Conservation (phyloP, 2,888 invertebrate genomes). For the Lasioglossum morio region DNA sequence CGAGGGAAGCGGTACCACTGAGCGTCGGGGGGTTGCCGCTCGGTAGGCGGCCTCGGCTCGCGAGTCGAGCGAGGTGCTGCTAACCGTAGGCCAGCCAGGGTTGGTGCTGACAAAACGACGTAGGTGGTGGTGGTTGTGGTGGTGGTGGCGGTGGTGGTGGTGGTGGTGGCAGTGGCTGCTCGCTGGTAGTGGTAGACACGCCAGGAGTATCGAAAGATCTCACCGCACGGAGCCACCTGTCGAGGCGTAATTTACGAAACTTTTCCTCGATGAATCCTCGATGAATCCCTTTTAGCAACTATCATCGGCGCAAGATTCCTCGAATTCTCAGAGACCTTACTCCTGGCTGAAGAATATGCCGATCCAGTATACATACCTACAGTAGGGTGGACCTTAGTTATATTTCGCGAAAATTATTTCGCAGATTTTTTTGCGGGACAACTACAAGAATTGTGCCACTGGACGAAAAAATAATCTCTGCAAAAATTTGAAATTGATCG, state of each 20-base stretch:
- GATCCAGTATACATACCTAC: no score
- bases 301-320: no score
- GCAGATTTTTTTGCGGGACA: no score
- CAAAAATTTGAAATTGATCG: no score
- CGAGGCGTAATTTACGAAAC: slow-evolving; percentile 42
- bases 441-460: no score
- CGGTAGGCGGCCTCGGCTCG: slow-evolving; percentile 65
- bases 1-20: slow-evolving; percentile 82
- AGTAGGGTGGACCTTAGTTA: no score
- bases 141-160: slow-evolving; percentile 40
- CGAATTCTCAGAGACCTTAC: no score
- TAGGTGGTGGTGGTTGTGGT: slow-evolving; percentile 44
- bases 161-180: slow-evolving; percentile 26
- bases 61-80: slow-evolving; percentile 47
- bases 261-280: background rate
- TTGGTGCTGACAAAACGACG: slow-evolving; percentile 32
- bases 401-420: no score
- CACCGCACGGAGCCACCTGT: slow-evolving; percentile 75
- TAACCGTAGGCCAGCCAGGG: slow-evolving; percentile 54
- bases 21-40: slow-evolving; percentile 73
- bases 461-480: no score
- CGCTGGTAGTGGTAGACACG: slow-evolving; percentile 51
- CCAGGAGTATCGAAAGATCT: slow-evolving; percentile 59
- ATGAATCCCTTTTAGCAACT: no score
- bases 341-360: no score